Base-by-base conservation (phyloP, 2,888 invertebrate genomes). In the Ophonus ardosiacus region DNA sequence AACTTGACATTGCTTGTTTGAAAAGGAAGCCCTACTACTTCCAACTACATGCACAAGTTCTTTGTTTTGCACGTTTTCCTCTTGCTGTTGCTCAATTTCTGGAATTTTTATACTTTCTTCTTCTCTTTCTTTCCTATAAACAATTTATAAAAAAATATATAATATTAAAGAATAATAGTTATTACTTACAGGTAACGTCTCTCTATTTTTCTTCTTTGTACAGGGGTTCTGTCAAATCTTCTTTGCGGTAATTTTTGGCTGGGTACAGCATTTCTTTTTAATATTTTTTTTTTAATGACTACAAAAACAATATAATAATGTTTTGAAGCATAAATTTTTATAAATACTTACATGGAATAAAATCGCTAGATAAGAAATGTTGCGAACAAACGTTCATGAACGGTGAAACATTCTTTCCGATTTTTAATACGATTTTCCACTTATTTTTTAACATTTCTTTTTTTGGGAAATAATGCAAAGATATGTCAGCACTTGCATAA, bases 21-120 rank as follows among this genome's bases (percentile, higher is more conserved):
- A n/a, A 10, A 57, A 57, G 15, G 10, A 57, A 15, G 56, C n/a
- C 13, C 56, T 10, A 57, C 10, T 57, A 10, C 56, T 57, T 40
- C 7, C 40, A 40, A 7, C 56, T 57, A 57, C 56, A 57, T n/a
- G 15, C 4, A n/a, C 56, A 57, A n/a, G n/a, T n/a, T 15, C 56
- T 15, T 57, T 10, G 56, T 57, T 57, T 15, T 57, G 56, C 4
- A 4, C 13, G 10, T n/a, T n/a, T n/a, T n/a, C n/a, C n/a, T n/a
- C n/a, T n/a, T n/a, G n/a, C n/a, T n/a, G n/a, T n/a, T n/a, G n/a
- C 56, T 57, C 13, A 57, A 57, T 57, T 57, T 57, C 56, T 57
- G 6, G 7, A 7, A n/a, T 15, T 57, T 57, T 3, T 13, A 4
- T 4, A 5, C 4, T 15, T 57, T 57, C 56, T n/a, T 57, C 56